phyloP scores from a whole-genome alignment of 2,888 invertebrate genomes.

The Priocnemis perturbator region DNA sequence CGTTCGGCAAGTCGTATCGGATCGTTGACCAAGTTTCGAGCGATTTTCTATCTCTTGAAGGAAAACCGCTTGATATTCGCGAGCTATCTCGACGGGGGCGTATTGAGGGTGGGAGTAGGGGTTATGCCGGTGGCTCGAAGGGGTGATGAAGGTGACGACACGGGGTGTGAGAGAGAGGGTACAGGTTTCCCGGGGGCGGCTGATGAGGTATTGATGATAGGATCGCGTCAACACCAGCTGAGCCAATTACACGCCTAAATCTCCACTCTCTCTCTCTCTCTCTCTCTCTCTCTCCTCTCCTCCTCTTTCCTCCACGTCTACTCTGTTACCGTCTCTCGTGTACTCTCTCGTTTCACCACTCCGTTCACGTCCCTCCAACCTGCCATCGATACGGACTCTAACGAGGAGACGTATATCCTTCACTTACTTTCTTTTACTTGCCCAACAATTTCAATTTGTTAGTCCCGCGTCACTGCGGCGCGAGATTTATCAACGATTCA shows the following conservation, averaged over 20 bases:
- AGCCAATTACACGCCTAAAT: slow-evolving; percentile 79
- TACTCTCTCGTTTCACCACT: slow-evolving; percentile 12
- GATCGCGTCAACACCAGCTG: slow-evolving; percentile 80
- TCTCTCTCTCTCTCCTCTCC: slow-evolving; percentile 33
- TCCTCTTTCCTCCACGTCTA: slow-evolving; percentile 14
- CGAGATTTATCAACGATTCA: too few relatives aligned
- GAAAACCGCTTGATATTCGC: slow-evolving; percentile 54
- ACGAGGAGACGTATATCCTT: too few relatives aligned
- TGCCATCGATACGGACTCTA: not conserved
- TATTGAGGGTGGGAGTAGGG: slow-evolving; percentile 29
- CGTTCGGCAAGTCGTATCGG: slow-evolving; percentile 16
- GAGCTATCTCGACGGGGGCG: slow-evolving; percentile 27
- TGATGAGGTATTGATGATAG: slow-evolving; percentile 82
- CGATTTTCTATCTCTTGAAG: slow-evolving; percentile 35
- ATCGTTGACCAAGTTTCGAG: slow-evolving; percentile 31
- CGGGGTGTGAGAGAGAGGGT: slow-evolving; percentile 53
- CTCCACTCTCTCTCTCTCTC: slow-evolving; percentile 62
- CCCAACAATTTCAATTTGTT: too few relatives aligned
- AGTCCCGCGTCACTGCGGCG: too few relatives aligned
- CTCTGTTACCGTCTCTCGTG: slow-evolving; percentile 16
- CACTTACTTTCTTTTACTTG: too few relatives aligned
- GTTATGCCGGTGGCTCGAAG: slow-evolving; percentile 25
- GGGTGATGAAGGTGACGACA: slow-evolving; percentile 1
- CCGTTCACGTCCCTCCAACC: slow-evolving; percentile 16
- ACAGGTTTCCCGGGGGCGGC: slow-evolving; percentile 74